Evolutionary conservation across 2,888 invertebrate species (phyloP).

Genomic region (Nomada flava): DNA sequence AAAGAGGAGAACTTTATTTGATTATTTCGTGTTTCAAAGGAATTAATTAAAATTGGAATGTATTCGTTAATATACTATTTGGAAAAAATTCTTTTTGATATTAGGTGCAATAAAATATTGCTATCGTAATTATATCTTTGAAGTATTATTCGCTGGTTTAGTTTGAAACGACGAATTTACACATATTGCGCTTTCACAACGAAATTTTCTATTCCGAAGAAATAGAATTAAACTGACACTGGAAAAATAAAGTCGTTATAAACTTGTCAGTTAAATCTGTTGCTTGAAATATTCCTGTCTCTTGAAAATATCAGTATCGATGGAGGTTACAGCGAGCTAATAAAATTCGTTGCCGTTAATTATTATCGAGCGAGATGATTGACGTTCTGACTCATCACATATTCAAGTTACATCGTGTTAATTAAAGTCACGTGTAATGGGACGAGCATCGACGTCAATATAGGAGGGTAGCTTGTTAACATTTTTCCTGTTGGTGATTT

Average conservation of each 20-base stretch:
- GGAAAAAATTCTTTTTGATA: no score
- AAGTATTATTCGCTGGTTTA: not conserved
- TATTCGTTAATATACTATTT: no score
- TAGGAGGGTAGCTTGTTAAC: constrained; percentile 26
- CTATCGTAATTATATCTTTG: not conserved
- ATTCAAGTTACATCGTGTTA: constrained; percentile 29
- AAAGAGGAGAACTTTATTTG: no score
- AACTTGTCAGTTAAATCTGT: no score
- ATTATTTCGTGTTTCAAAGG: no score
- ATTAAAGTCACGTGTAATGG: constrained; percentile 43
- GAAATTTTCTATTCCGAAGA: no score
- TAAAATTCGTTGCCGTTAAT: constrained; percentile 12
- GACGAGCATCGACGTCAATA: constrained; percentile 2
- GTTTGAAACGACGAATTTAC: not conserved
- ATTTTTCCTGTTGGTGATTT: constrained; percentile 29
- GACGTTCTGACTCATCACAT: constrained; percentile 12
- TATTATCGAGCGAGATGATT: constrained; percentile 18
- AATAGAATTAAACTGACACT: not conserved
- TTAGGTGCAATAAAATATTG: not conserved
- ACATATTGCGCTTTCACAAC: no score
- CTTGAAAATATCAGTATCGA: not conserved
- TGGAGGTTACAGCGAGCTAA: not conserved
- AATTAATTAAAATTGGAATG: no score
- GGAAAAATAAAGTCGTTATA: no score
- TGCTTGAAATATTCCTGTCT: no score